Evolutionary conservation across 2,888 invertebrate species (phyloP).

Genomic region (Pristionchus mayeri): DNA sequence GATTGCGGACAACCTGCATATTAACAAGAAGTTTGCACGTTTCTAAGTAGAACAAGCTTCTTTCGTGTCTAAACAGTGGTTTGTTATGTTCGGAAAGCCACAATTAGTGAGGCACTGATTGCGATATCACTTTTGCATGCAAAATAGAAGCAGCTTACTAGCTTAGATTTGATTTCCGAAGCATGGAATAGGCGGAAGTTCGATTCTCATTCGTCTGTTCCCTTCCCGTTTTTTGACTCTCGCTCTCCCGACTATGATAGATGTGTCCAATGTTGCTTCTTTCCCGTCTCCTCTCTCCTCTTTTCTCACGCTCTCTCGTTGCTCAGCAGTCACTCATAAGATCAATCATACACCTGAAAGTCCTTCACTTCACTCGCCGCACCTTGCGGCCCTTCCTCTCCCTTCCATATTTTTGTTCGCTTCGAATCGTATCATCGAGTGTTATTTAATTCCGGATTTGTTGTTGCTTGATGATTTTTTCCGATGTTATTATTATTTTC

Average conservation of each 20-base stretch:
- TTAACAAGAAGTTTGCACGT: too few relatives aligned
- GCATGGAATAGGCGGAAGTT: too few relatives aligned
- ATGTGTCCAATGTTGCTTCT: not conserved
- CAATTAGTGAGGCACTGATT: too few relatives aligned
- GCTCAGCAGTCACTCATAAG: conserved; percentile 2
- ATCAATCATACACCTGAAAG: conserved; percentile 41
- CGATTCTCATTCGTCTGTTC: conserved; percentile 4
- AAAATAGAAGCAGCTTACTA: too few relatives aligned
- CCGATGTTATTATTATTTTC: too few relatives aligned
- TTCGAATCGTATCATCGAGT: not conserved
- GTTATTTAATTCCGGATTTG: not conserved
- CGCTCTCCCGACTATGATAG: not conserved
- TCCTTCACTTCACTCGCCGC: not conserved
- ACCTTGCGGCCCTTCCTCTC: not conserved
- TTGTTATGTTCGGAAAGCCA: too few relatives aligned
- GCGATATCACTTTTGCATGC: too few relatives aligned
- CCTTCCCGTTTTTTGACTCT: not conserved
- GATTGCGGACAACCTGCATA: not conserved
- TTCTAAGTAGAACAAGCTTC: too few relatives aligned
- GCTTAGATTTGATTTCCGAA: too few relatives aligned
- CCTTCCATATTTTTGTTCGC: not conserved
- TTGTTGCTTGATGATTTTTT: too few relatives aligned
- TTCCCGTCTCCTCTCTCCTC: not conserved
- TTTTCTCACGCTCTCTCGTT: not conserved
- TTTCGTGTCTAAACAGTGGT: not conserved